Conservation (phyloP, 2,113 vertebrate species). For the Marmota flaviventris region DNA sequence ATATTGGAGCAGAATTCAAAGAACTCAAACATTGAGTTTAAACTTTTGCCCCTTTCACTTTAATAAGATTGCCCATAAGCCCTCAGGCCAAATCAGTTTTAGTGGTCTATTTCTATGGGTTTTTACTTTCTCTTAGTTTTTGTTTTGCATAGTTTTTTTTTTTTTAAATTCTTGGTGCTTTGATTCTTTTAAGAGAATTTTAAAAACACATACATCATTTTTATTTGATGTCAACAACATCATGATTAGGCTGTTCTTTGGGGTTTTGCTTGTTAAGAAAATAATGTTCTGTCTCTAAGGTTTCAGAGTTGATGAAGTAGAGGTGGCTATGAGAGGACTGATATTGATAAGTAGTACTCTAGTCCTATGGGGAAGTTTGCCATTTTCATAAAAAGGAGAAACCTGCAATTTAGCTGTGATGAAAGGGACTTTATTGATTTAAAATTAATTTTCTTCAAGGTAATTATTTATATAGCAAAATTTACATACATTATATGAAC, state of each 20-base stretch:
- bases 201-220: background rate
- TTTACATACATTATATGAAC: background rate
- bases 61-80: too few relatives aligned
- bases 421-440: background rate
- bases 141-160: background rate
- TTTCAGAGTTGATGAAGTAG: background rate
- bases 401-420: background rate
- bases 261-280: background rate
- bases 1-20: too few relatives aligned
- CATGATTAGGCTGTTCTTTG: slow-evolving; percentile 6
- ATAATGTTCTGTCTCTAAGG: background rate
- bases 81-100: too few relatives aligned
- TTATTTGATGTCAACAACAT: background rate
- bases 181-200: background rate
- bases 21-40: too few relatives aligned
- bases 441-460: background rate
- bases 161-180: background rate
- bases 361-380: too few relatives aligned
- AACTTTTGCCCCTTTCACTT: too few relatives aligned
- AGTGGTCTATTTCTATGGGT: too few relatives aligned
- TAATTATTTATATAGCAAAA: background rate
- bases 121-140: background rate
- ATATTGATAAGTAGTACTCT: background rate
- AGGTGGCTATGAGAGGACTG: background rate
- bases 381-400: background rate